These are phyloP conservation scores for Lottia scabra DNA, from an alignment of 2,888 invertebrate species.

Conservation along the genomic window DNA sequence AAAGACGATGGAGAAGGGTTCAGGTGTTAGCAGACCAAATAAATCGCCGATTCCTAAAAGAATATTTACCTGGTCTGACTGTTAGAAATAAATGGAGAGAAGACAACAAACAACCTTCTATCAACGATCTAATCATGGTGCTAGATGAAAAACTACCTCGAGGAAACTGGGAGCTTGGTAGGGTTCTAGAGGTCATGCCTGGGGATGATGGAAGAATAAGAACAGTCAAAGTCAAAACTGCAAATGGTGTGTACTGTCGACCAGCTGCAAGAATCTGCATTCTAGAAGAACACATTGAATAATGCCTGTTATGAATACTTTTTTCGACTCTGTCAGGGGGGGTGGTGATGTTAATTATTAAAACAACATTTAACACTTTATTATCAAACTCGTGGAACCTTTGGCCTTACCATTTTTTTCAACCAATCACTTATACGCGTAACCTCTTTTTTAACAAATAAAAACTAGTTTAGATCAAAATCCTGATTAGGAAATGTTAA, in stretches of 20 bases:
- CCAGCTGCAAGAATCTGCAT: not conserved
- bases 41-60: not conserved
- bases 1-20: slow-evolving; percentile 11
- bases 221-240: not conserved
- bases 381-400: no score
- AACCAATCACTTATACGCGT: no score
- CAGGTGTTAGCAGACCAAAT: not conserved
- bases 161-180: not conserved
- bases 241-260: not conserved
- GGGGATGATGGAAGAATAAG: not conserved
- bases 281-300: not conserved
- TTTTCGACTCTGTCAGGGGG: not conserved
- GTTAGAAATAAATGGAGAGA: not conserved
- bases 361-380: no score
- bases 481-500: no score
- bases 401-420: no score
- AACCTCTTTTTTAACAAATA: no score
- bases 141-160: not conserved
- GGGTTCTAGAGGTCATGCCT: not conserved
- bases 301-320: not conserved
- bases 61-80: not conserved
- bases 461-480: no score
- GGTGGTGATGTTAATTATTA: not conserved
- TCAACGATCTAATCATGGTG: not conserved
- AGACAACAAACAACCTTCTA: not conserved